These are phyloP conservation scores for Lepidurus arcticus DNA, from an alignment of 1,140 invertebrate genomes.

Conservation along the genomic window DNA sequence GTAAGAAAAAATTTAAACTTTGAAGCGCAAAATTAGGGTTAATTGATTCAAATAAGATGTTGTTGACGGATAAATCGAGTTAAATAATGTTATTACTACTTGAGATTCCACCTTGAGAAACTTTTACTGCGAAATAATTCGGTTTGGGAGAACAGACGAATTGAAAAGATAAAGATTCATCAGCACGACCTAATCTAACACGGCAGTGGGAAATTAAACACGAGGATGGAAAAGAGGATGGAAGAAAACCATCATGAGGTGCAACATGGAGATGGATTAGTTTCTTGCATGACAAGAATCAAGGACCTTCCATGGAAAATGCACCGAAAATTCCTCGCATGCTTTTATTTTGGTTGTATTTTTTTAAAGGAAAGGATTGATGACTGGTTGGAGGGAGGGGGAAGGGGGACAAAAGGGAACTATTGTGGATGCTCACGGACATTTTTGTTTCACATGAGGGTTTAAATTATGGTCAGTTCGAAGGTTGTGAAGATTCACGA, in stretches of 20 bases:
- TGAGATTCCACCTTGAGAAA: too few relatives aligned
- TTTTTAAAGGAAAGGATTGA: not conserved
- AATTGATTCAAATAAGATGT: too few relatives aligned
- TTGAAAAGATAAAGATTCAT: too few relatives aligned
- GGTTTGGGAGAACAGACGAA: too few relatives aligned
- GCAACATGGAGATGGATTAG: slow-evolving; percentile 14
- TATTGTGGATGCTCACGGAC: not conserved
- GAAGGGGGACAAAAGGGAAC: not conserved
- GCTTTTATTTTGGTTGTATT: not conserved
- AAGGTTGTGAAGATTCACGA: slow-evolving; percentile 17
- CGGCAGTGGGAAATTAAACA: not conserved
- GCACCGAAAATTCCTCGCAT: too few relatives aligned
- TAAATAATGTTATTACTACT: too few relatives aligned
- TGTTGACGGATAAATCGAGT: too few relatives aligned
- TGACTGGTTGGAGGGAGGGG: not conserved
- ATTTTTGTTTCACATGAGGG: not conserved
- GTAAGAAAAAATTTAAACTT: too few relatives aligned
- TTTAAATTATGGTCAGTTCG: slow-evolving; percentile 11
- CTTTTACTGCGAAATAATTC: too few relatives aligned
- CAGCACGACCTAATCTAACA: not conserved
- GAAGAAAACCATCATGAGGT: not conserved
- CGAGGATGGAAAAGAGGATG: not conserved
- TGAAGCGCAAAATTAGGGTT: too few relatives aligned
- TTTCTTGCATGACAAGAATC: slow-evolving; percentile 11
- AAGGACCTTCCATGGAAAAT: not conserved